Percentiles rank a stretch among this genome's conserved stretches.
Conservation (phyloP, 1,140 invertebrate genomes). For the Uloborus diversus region DNA sequence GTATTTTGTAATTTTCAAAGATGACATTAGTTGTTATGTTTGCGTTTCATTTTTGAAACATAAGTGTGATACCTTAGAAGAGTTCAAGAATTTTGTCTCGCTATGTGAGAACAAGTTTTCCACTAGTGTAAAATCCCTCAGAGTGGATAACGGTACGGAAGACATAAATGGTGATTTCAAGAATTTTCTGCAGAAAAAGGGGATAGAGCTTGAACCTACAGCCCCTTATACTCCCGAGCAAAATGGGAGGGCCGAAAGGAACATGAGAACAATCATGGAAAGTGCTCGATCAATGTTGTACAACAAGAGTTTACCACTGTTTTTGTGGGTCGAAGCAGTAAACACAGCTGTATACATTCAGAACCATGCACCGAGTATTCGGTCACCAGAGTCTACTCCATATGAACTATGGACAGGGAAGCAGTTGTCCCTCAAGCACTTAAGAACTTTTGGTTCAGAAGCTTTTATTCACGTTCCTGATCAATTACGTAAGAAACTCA, state of each 20-base stretch:
- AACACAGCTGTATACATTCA: constrained; percentile 23
- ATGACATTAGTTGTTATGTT: constrained; percentile 64
- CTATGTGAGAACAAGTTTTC: constrained; percentile 60
- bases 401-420: constrained; percentile 29
- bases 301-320: not conserved
- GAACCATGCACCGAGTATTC: not conserved
- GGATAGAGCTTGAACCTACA: constrained; percentile 1
- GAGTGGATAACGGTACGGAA: constrained; percentile 66
- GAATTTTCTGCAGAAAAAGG: constrained; percentile 12
- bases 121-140: constrained; percentile 61
- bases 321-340: constrained; percentile 35
- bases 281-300: constrained; percentile 37
- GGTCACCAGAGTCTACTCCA: constrained; percentile 5
- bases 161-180: constrained; percentile 60
- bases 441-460: constrained; percentile 39
- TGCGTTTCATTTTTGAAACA: constrained; percentile 64
- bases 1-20: constrained; percentile 64
- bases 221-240: constrained; percentile 18
- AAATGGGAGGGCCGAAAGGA: constrained; percentile 29
- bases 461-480: not conserved
- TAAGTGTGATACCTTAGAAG: constrained; percentile 62
- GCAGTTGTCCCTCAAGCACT: not conserved
- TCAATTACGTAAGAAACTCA: not conserved
- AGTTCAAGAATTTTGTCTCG: constrained; percentile 20
- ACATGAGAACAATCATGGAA: constrained; percentile 27